Conservation (phyloP, 2,797 vertebrate genomes). For the Artibeus lituratus region DNA sequence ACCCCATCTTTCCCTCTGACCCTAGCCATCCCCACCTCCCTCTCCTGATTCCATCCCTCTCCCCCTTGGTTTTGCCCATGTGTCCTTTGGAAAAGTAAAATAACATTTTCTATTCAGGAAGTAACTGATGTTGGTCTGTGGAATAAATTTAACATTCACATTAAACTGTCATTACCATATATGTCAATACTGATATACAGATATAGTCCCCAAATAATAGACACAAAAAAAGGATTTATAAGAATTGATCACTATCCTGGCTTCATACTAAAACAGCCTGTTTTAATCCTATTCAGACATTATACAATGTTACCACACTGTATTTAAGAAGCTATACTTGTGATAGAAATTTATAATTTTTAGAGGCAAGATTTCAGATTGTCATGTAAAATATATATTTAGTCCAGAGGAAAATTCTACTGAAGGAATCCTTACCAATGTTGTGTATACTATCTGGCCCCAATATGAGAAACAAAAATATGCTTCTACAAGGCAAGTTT, state of each 20-base stretch:
- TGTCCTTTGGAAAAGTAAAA: neutral
- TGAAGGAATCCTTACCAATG: neutral
- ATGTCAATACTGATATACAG: neutral
- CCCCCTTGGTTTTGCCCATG: too few relatives aligned
- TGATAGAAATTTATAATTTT: neutral
- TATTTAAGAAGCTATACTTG: neutral
- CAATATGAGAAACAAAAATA: neutral
- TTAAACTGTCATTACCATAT: neutral
- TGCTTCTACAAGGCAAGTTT: neutral
- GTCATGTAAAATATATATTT: neutral
- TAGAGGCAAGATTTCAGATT: neutral
- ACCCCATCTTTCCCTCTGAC: too few relatives aligned
- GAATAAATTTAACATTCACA: neutral
- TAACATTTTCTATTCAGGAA: conserved; percentile 15
- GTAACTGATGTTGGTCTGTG: neutral
- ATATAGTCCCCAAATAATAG: neutral
- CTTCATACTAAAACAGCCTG: neutral
- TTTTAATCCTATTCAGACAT: neutral
- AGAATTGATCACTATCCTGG: neutral
- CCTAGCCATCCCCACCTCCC: too few relatives aligned
- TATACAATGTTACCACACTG: neutral
- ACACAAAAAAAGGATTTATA: neutral
- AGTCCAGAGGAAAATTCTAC: neutral
- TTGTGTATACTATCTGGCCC: neutral
- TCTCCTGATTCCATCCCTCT: too few relatives aligned